Conservation (phyloP, 1,140 invertebrate genomes). For the Diorhabda elongata region DNA sequence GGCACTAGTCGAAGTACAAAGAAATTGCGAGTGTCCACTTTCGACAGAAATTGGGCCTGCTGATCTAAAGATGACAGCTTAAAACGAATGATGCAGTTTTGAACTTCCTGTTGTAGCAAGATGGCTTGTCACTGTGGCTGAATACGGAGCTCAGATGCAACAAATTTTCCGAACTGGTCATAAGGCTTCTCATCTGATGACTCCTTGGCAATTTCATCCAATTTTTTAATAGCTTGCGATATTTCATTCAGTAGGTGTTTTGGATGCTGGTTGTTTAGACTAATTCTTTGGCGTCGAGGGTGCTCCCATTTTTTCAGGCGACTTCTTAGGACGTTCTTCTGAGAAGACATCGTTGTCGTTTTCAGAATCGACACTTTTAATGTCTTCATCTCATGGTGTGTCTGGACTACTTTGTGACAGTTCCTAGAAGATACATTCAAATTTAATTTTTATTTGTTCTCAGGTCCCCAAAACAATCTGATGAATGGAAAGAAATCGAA, state of each 20-base stretch:
- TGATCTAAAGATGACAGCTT: constrained; percentile 13
- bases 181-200: constrained; percentile 22
- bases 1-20: too few species aligned
- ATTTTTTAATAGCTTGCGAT: constrained; percentile 11
- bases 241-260: constrained; percentile 7
- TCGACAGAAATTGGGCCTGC: too few species aligned
- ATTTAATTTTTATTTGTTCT: neutral
- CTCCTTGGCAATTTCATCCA: too few species aligned
- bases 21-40: too few species aligned
- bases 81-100: constrained; percentile 21
- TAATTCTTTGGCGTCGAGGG: neutral
- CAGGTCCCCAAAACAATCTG: neutral
- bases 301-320: constrained; percentile 6
- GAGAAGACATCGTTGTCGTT: neutral
- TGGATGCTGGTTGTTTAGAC: constrained; percentile 7
- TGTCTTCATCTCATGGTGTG: neutral
- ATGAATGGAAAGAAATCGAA: constrained; percentile 9
- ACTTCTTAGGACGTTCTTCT: neutral
- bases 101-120: constrained; percentile 25
- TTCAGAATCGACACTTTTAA: neutral
- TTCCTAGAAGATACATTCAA: neutral
- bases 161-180: constrained; percentile 27
- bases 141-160: constrained; percentile 21
- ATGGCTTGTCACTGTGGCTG: constrained; percentile 23
- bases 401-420: neutral